Conservation (phyloP, 2,888 invertebrate species). For the Blomia tropicalis region DNA sequence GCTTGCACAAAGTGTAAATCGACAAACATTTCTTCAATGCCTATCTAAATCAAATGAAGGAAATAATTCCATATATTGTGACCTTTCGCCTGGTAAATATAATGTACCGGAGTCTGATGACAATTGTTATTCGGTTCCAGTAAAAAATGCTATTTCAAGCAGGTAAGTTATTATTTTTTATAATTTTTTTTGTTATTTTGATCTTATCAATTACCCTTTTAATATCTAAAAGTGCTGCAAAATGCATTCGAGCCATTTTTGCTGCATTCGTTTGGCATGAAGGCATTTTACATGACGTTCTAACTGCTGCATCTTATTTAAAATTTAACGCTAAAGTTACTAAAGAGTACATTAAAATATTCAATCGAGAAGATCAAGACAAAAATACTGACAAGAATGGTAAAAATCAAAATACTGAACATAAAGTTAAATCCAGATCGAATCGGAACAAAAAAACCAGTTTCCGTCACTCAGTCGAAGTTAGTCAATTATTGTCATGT, state of each 20-base stretch:
- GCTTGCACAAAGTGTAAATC: slow-evolving; percentile 48
- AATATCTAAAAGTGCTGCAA: slow-evolving; percentile 69
- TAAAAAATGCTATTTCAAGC: slow-evolving; percentile 71
- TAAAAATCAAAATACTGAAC: not conserved
- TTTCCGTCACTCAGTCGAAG: slow-evolving; percentile 76
- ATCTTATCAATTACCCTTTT: too few species aligned
- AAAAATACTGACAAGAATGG: not conserved
- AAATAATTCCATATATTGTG: slow-evolving; percentile 1
- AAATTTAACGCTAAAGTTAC: slow-evolving; percentile 68
- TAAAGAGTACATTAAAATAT: slow-evolving; percentile 48
- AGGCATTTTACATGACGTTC: slow-evolving; percentile 89
- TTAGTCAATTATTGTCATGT: slow-evolving; percentile 35
- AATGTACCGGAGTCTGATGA: not conserved
- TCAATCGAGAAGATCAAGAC: slow-evolving; percentile 3
- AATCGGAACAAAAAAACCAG: slow-evolving; percentile 41
- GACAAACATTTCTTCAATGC: slow-evolving; percentile 47
- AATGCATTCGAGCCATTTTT: slow-evolving; percentile 80
- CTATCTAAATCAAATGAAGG: slow-evolving; percentile 37
- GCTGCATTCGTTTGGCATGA: slow-evolving; percentile 95
- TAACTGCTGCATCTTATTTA: slow-evolving; percentile 89
- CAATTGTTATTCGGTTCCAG: slow-evolving; percentile 33
- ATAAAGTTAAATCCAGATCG: not conserved
- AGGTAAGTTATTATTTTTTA: not conserved
- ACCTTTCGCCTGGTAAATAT: not conserved
- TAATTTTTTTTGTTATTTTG: not conserved